Evolutionary conservation across 2,797 vertebrate genomes (phyloP).

Genomic region (Melanotaenia nigrans): DNA sequence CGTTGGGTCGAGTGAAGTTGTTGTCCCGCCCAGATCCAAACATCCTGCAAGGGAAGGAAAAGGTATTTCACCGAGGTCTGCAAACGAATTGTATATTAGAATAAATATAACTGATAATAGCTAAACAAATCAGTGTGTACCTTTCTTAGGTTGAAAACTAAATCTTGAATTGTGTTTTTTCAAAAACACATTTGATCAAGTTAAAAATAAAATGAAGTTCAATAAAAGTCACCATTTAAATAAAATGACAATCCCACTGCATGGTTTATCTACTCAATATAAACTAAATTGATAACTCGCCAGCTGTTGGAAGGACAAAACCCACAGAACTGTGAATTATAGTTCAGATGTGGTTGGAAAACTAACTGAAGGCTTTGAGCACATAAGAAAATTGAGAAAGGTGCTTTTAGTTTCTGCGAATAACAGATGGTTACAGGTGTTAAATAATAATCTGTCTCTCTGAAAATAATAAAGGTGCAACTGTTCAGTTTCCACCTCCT

Average conservation of each 20-base stretch:
- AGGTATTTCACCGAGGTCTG: not conserved
- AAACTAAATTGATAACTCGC: too few species aligned
- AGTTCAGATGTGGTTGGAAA: not conserved
- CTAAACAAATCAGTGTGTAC: not conserved
- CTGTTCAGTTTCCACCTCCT: too few species aligned
- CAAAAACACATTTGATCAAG: not conserved
- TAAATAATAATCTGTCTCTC: not conserved
- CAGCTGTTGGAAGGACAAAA: too few species aligned
- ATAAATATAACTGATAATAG: not conserved
- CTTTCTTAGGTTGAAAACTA: not conserved
- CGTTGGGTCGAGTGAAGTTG: slow-evolving; percentile 97
- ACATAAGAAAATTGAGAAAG: too few species aligned
- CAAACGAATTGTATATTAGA: not conserved
- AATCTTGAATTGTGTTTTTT: not conserved
- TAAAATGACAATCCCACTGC: not conserved
- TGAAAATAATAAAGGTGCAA: not conserved
- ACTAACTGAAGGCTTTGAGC: not conserved
- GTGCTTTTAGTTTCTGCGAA: not conserved
- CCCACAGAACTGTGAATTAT: not conserved
- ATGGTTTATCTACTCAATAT: too few species aligned
- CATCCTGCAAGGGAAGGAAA: slow-evolving; percentile 84
- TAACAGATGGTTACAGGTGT: not conserved
- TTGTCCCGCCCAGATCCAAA: slow-evolving; percentile 97
- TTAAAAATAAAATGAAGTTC: not conserved
- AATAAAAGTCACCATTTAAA: not conserved